A percentile compares a stretch with the other conserved stretches of the same genome.
Conservation (phyloP, 2,888 invertebrate species). For the Cylindroiulus punctatus region DNA sequence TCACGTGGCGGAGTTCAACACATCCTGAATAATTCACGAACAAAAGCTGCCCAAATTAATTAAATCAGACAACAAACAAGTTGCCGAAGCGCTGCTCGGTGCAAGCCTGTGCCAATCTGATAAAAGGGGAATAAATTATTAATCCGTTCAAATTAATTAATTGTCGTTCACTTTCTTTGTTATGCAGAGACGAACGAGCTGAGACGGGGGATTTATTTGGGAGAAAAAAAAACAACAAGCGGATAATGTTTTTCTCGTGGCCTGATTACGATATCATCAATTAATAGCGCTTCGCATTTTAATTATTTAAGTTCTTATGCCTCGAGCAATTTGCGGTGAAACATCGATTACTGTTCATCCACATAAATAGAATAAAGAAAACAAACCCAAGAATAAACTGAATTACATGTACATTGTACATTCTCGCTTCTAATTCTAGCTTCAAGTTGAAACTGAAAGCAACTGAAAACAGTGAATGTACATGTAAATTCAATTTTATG, state of each 20-base stretch:
- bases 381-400: too few species aligned
- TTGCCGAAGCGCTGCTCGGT: not conserved
- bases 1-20: not conserved
- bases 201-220: not conserved
- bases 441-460: too few species aligned
- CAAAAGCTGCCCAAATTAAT: not conserved
- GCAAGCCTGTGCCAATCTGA: not conserved
- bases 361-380: too few species aligned
- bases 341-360: too few species aligned
- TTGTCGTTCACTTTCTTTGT: not conserved
- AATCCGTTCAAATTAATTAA: not conserved
- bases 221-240: not conserved
- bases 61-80: not conserved
- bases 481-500: too few species aligned
- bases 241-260: not conserved
- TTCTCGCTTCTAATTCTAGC: too few species aligned
- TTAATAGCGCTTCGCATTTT: not conserved
- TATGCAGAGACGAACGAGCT: not conserved
- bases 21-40: not conserved
- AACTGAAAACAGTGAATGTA: too few species aligned
- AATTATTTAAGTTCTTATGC: not conserved
- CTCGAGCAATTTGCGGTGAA: not conserved
- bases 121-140: not conserved
- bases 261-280: not conserved
- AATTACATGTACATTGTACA: too few species aligned